Evolutionary conservation across 2,888 invertebrate species (phyloP).

Genomic region (Arenicola marina): DNA sequence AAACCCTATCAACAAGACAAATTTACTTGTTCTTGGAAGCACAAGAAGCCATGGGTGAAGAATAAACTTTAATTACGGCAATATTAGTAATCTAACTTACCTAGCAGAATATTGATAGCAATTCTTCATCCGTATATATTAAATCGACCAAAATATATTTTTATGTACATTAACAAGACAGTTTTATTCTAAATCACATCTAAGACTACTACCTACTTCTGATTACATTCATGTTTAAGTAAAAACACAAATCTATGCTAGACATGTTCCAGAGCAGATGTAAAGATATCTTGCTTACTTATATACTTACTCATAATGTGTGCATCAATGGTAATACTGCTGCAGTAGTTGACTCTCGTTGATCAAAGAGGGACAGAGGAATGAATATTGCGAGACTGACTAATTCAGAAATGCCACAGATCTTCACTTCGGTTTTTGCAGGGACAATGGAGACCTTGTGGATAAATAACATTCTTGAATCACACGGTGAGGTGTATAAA

Average conservation of each 20-base stretch:
- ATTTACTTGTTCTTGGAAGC: background rate
- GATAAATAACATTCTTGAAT: background rate
- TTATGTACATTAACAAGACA: background rate
- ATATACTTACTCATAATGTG: background rate
- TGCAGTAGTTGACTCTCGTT: background rate
- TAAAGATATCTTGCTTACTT: too few relatives aligned
- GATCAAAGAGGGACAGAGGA: background rate
- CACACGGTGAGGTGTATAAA: slow-evolving; percentile 1
- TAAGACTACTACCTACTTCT: too few relatives aligned
- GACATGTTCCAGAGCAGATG: too few relatives aligned
- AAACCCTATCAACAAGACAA: background rate
- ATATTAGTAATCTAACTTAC: too few relatives aligned
- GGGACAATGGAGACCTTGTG: background rate
- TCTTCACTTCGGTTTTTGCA: background rate
- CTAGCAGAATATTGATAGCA: too few relatives aligned
- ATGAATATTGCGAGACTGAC: background rate
- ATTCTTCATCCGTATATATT: too few relatives aligned
- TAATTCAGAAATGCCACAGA: background rate
- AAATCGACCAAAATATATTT: background rate
- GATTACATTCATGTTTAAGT: too few relatives aligned
- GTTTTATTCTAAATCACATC: too few relatives aligned
- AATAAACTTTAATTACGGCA: too few relatives aligned
- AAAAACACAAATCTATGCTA: too few relatives aligned
- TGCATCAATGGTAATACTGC: background rate
- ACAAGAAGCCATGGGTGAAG: too few relatives aligned